These are phyloP conservation scores for Fopius arisanus DNA, from an alignment of 1,140 invertebrate species.

Conservation along the genomic window DNA sequence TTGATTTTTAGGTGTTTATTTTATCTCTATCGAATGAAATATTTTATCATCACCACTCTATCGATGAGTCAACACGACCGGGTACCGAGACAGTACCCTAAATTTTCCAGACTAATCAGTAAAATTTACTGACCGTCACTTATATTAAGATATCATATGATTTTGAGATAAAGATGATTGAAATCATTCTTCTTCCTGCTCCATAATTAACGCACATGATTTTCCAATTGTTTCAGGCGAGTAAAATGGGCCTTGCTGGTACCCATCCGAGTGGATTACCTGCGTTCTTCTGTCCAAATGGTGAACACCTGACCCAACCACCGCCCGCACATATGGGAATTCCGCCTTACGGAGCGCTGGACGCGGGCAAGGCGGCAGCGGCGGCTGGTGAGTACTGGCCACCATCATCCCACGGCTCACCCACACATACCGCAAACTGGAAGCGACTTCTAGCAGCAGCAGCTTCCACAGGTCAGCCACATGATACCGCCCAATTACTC, in stretches of 20 bases:
- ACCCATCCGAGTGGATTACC: slow-evolving; percentile 75
- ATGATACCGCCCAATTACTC: slow-evolving; percentile 30
- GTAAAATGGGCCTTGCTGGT: slow-evolving; percentile 85
- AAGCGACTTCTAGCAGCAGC: slow-evolving; percentile 66
- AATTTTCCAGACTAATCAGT: no score
- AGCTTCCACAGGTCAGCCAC: slow-evolving; percentile 66
- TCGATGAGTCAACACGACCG: no score
- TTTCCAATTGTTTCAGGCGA: slow-evolving; percentile 73
- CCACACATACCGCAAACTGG: slow-evolving; percentile 62
- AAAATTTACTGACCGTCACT: no score
- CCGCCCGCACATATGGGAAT: slow-evolving; percentile 98
- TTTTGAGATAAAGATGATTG: no score
- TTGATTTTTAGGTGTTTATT: neutral
- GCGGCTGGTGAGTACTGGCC: slow-evolving; percentile 66
- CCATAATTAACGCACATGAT: neutral
- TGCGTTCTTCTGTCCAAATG: slow-evolving; percentile 89
- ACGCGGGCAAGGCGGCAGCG: slow-evolving; percentile 73
- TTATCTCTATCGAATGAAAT: no score
- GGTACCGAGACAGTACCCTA: no score
- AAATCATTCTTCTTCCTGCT: slow-evolving; percentile 4
- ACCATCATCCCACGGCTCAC: slow-evolving; percentile 42
- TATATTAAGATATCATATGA: no score
- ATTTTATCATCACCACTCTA: no score
- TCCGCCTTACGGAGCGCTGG: slow-evolving; percentile 86
- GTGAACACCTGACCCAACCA: slow-evolving; percentile 82